Evolutionary conservation across 2,113 vertebrate genomes (phyloP).

Genomic region (Otolemur garnettii): DNA sequence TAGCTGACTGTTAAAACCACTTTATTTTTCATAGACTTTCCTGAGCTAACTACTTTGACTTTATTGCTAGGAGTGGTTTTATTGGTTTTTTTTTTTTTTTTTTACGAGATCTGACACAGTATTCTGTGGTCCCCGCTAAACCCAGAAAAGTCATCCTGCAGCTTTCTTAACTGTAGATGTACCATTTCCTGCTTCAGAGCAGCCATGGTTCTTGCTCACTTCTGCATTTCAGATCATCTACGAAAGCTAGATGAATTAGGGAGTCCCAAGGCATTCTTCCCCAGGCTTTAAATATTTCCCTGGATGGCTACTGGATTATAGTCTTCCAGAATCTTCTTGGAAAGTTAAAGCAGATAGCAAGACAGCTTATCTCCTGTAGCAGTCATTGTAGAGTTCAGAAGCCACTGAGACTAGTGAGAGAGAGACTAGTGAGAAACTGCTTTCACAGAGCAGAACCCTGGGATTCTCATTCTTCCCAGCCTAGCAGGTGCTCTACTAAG

Average conservation of each 20-base stretch:
- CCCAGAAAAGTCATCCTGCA: constrained; percentile 47
- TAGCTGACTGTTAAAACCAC: neutral
- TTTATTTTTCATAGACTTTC: neutral
- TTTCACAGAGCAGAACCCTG: neutral
- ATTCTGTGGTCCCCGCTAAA: neutral
- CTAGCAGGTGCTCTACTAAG: neutral
- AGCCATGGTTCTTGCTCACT: neutral
- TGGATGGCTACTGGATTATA: neutral
- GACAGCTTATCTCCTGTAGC: neutral
- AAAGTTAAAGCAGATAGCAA: neutral
- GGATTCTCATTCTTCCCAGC: neutral
- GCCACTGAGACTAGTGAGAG: neutral
- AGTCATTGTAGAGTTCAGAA: neutral
- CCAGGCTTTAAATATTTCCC: neutral
- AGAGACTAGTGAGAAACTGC: neutral
- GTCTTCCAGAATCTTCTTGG: neutral
- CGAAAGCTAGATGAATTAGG: neutral
- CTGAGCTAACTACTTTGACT: neutral
- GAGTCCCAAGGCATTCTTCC: neutral
- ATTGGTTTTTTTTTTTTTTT: constrained; percentile 1
- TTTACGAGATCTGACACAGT: constrained; percentile 2
- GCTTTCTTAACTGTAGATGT: neutral
- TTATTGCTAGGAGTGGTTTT: neutral
- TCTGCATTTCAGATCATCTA: neutral
- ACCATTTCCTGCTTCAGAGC: neutral